Evolutionary conservation across 2,888 invertebrate species (phyloP).

Genomic region (Synergus laeviventris): DNA sequence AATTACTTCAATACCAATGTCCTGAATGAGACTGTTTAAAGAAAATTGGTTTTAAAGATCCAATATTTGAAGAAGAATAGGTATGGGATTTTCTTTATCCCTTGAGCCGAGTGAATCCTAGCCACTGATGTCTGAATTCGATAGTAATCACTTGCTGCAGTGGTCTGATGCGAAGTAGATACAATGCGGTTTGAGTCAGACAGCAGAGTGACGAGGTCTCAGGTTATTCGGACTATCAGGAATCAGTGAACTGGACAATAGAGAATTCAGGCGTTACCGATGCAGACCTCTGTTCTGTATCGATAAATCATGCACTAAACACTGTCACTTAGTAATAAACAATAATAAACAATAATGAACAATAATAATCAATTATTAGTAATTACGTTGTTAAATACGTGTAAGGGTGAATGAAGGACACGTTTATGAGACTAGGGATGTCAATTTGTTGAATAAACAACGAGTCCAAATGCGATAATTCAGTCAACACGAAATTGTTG

Average conservation of each 20-base stretch:
- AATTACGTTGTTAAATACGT: neutral
- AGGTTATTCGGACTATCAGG: slow-evolving; percentile 23
- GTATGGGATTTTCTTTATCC: neutral
- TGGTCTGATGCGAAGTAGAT: slow-evolving; percentile 32
- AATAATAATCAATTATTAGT: neutral
- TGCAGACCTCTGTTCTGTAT: slow-evolving; percentile 9
- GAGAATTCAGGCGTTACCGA: slow-evolving; percentile 21
- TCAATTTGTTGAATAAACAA: slow-evolving; percentile 25
- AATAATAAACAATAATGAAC: too few species aligned
- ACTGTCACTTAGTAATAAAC: neutral
- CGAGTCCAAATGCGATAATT: neutral
- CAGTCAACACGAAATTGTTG: slow-evolving; percentile 14
- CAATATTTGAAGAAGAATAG: neutral
- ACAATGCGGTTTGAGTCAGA: slow-evolving; percentile 38
- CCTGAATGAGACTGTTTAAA: neutral
- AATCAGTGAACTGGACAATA: slow-evolving; percentile 27
- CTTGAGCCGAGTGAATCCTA: slow-evolving; percentile 8
- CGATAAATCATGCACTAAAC: neutral
- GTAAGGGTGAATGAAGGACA: neutral
- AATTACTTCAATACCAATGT: neutral
- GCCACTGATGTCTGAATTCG: slow-evolving; percentile 18
- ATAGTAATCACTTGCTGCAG: slow-evolving; percentile 34
- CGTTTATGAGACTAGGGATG: neutral
- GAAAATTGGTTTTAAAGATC: neutral
- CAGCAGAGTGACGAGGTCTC: slow-evolving; percentile 35